Evolutionary conservation across 2,888 invertebrate genomes (phyloP), one percentile per base, ranked within the genome.

Genomic region (Aspidapion aeneum): DNA sequence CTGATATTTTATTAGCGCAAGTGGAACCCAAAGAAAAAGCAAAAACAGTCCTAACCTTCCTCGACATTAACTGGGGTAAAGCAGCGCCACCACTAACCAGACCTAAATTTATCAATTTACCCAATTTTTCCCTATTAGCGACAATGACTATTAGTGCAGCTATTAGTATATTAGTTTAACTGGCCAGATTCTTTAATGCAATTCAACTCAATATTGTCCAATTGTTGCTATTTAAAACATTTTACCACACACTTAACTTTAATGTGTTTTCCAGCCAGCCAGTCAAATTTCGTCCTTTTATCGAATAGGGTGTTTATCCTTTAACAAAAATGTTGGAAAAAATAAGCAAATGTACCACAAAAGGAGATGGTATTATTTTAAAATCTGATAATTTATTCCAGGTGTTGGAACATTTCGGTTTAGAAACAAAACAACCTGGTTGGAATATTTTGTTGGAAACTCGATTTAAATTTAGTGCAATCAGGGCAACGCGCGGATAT

Each of bases 101-200:
- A 79, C 78, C 77, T 80, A 80, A 80, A 80, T 80, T 80, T 80
- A 80, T 80, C 80, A 81, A 81, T 81, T 81, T 81, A 81, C 80
- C 80, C 80, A 81, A 81, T 81, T 80, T 80, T 81, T 80, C 79
- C 80, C 80, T 78, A 80, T 81, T 81, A 81, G 79, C 78, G 76
- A 78, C 79, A 79, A 79, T 79, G 77, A 78, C 79, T 79, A 79
- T 80, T 80, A 80, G 79, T 78, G 78, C 79, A 78, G 77, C 78
- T 77, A 79, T 78, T 78, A 79, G 79, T 79, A 76, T 78, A 78
- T 79, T 78, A 78, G 78, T 78, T 79, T 79, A 80, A 80, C 78
- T 77, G 79, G 77, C 75, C 79, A 79, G 80, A 80, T 80, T 80
- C 80, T 77, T 79, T 80, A 80, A 80, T 79, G 79, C 79, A 79